phyloP scores from a whole-genome alignment of 2,113 vertebrate species.

The Odocoileus hemionus region DNA sequence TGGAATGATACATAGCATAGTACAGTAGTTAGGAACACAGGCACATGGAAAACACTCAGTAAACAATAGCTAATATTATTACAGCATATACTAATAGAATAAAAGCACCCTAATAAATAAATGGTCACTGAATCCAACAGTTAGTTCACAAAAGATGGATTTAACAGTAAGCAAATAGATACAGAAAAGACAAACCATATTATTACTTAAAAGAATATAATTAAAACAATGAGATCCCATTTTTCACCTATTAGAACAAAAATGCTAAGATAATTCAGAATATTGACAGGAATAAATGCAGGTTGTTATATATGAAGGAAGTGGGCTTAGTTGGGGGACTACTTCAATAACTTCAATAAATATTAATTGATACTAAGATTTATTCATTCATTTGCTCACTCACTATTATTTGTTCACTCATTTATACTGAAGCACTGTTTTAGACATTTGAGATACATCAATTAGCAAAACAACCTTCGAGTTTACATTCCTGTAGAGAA shows the following conservation, averaged over 20 bases:
- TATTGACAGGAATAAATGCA: neutral
- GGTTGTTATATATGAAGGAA: neutral
- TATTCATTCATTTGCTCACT: neutral
- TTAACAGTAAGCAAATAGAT: slow-evolving; percentile 14
- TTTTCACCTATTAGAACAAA: slow-evolving; percentile 2
- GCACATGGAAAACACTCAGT: neutral
- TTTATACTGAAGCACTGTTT: neutral
- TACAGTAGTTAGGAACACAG: neutral
- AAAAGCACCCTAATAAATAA: neutral
- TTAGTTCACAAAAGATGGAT: neutral
- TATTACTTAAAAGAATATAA: slow-evolving; percentile 10
- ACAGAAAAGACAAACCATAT: neutral
- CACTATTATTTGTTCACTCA: neutral
- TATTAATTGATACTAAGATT: neutral
- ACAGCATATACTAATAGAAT: neutral
- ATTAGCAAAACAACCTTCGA: neutral
- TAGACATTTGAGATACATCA: neutral
- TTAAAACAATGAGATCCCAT: slow-evolving; percentile 25
- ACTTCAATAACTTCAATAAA: neutral
- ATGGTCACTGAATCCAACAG: neutral
- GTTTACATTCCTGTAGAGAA: neutral
- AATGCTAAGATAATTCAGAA: slow-evolving; percentile 10
- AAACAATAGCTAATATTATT: neutral
- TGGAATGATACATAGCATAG: neutral
- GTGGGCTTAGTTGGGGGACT: neutral